These are phyloP conservation scores for Amphipyra berbera DNA, from an alignment of 2,888 invertebrate species.

Conservation along the genomic window DNA sequence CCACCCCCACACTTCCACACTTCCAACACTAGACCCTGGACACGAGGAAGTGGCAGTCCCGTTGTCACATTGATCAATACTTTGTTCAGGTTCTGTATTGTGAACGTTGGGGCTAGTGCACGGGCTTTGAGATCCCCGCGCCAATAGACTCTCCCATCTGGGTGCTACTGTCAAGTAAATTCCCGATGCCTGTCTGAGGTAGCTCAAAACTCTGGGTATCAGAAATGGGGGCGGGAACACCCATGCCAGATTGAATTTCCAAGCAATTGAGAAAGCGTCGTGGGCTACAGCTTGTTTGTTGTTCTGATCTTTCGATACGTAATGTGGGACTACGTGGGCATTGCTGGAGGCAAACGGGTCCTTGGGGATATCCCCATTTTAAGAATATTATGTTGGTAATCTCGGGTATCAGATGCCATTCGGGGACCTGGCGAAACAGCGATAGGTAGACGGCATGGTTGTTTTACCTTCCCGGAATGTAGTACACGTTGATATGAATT, in stretches of 20 bases:
- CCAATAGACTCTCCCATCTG: constrained; percentile 19
- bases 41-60: constrained; percentile 12
- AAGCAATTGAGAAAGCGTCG: constrained; percentile 3
- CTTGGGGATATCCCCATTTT: constrained; percentile 4
- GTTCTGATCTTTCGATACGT: constrained; percentile 2
- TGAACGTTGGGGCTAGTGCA: constrained; percentile 9
- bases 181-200: constrained; percentile 18
- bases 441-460: constrained; percentile 47
- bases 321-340: constrained; percentile 13
- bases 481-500: too few species aligned
- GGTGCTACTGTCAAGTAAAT: constrained; percentile 18
- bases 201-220: constrained; percentile 7
- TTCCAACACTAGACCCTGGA: constrained; percentile 9
- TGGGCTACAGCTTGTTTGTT: constrained; percentile 1
- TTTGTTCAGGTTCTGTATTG: constrained; percentile 1
- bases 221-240: constrained; percentile 2
- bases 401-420: constrained; percentile 26
- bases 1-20: constrained; percentile 55
- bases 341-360: constrained; percentile 11
- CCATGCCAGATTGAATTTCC: constrained; percentile 1
- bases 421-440: constrained; percentile 32
- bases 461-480: constrained; percentile 30
- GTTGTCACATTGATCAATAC: constrained; percentile 11
- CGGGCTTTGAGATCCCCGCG: constrained; percentile 3
- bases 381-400: neutral